Base-by-base conservation (phyloP, 2,888 invertebrate genomes). In the Drosophila peninsularis region DNA sequence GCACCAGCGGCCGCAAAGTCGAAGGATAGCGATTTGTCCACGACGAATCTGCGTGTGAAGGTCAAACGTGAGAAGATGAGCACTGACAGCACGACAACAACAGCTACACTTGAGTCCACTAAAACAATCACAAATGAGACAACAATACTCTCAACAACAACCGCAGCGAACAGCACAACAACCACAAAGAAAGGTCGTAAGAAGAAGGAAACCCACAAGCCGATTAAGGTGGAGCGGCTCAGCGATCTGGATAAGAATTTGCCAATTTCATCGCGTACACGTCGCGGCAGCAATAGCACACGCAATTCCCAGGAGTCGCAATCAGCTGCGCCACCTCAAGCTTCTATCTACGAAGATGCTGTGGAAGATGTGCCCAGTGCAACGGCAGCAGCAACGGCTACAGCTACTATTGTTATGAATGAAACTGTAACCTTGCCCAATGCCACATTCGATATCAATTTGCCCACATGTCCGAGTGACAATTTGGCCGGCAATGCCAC, bases 271-370 rank as follows among this genome's bases (percentile, higher is more conserved):
- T 82, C 90, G 4, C 90, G 91, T 1, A 91, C 91, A 17, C 90
- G 91, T 27, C 75, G 82, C 21, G 72, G 80, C 11, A 90, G 74
- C 66, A 58, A 41, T 1, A 69, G 39, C 0, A 50, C 60, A 11
- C 69, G 71, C 3, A 61, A 39, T 19, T 63, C 77, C 0, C 64
- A 71, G 17, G 66, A 73, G 24, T 49, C 62, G 6, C 66, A 66
- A 13, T 39, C 30, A n/a, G 10, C 54, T n/a, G 30, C 52, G 14
- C 65, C 61, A 0, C 45, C 69, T 19, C 67, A 78, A 36, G 82
- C 87, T 1, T 93, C 93, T 4, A 88, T 92, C 10, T 93, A 93
- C 68, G 93, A 93, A 76, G 93, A 93, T 85, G 93, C 93, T 0
- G 71, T 92, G 66, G 92, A 89, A 17, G 73, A 67, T 24, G 42